Percentiles rank a stretch among this genome's conserved stretches.
Evolutionary conservation across 2,888 invertebrate genomes (phyloP).

Genomic region (Dromius quadrimaculatus): DNA sequence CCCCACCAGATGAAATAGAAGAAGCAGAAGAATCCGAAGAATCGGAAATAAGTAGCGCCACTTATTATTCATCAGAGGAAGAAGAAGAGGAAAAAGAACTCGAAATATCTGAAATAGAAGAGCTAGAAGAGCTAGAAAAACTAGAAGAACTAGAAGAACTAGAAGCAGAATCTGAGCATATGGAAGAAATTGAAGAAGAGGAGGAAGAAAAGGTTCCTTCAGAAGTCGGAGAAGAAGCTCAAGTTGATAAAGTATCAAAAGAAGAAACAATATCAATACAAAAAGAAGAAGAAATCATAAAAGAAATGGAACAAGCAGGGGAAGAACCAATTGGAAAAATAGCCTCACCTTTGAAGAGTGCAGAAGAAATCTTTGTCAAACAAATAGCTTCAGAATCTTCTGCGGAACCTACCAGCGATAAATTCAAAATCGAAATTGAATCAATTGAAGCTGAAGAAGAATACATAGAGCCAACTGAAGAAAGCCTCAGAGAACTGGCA

Average conservation of each 20-base stretch:
- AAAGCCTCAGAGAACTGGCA: not conserved
- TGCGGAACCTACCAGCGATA: not conserved
- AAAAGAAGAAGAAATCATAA: not conserved
- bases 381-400: no score
- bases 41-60: not conserved
- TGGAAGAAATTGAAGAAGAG: not conserved
- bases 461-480: not conserved
- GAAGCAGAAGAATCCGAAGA: not conserved
- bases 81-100: constrained; percentile 8
- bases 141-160: not conserved
- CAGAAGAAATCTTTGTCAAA: no score
- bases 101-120: constrained; percentile 25
- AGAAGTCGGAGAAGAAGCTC: not conserved
- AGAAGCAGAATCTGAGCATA: not conserved
- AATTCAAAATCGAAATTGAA: not conserved
- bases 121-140: not conserved
- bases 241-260: not conserved
- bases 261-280: constrained; percentile 1
- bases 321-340: not conserved
- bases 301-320: not conserved
- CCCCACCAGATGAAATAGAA: constrained; percentile 3
- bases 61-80: not conserved
- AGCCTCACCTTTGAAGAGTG: no score
- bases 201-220: not conserved
- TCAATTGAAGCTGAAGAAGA: no score